Evolutionary conservation across 2,113 vertebrate genomes (phyloP), one percentile per base, ranked within the genome.

Genomic region (Formicarius rufipectus): DNA sequence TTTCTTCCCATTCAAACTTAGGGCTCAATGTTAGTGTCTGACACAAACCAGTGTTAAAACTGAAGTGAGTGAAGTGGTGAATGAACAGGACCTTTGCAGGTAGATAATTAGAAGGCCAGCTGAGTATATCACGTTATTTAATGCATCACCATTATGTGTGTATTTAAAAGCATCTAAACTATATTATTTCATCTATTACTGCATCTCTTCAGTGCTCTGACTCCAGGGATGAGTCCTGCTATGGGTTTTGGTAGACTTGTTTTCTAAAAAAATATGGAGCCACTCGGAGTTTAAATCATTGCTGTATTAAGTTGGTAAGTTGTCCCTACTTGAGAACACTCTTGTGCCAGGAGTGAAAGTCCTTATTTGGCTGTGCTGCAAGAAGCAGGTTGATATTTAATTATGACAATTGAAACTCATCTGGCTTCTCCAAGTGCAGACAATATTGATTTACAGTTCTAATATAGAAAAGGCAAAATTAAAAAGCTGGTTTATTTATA

Each of bases 401-500:
- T 95, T 84, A 76, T 28, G 53, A 84, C 53, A 69, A n/a, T 58
- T 94, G 80, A 82, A 93, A 93, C 53, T 88, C 90, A 60, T 62
- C 62, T 76, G 37, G 14, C 86, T 84, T 75, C 53, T 95, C 31
- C 42, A 63, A 82, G 52, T 64, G 35, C 42, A 75, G 83, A 37
- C 37, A 84, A 47, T 90, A 96, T 92, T 75, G 83, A 94, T 96
- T 93, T 87, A 49, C 39, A 40, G 52, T 64, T 63, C 52, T 81
- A 68, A 75, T 47, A 67, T 1, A 77, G 60, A 86, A 92, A 90
- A 68, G 9, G 31, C 6, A 3, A 64, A 77, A 96, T 84, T 87
- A 45, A 94, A 96, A 90, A 89, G 17, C 24, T 76, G 28, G 60
- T 68, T 93, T 96, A 58, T 90, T 94, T 75, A 84, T 68, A 78